A percentile compares a stretch with the other conserved stretches of the same genome.
phyloP scores from a whole-genome alignment of 2,113 vertebrate species.

The Oryzias celebensis region DNA sequence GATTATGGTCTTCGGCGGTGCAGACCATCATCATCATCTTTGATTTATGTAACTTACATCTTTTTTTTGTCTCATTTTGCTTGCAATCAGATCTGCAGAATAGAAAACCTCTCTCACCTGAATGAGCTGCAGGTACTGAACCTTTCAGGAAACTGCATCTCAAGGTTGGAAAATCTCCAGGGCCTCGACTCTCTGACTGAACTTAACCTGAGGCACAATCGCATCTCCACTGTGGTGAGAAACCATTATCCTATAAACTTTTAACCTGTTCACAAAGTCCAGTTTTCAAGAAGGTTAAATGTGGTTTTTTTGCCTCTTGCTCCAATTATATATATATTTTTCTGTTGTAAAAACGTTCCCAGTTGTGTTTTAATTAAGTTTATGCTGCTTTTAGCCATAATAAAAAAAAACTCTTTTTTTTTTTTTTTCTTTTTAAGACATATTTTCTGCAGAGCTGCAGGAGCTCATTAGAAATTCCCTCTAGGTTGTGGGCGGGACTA shows the following conservation, averaged over 20 bases:
- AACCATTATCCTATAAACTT: slow-evolving; percentile 14
- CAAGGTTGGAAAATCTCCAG: slow-evolving; percentile 83
- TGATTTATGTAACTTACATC: background rate
- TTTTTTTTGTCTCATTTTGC: slow-evolving; percentile 9
- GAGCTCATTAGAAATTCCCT: too few species aligned
- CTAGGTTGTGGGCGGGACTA: too few species aligned
- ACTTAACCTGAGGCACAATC: slow-evolving; percentile 89
- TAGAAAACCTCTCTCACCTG: slow-evolving; percentile 88
- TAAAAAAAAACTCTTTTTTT: too few species aligned
- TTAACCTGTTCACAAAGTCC: background rate
- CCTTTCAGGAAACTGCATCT: slow-evolving; percentile 88
- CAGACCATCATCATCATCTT: background rate
- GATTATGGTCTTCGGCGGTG: background rate
- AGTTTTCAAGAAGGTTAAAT: too few species aligned
- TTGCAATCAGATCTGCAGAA: slow-evolving; percentile 82
- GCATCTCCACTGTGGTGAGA: slow-evolving; percentile 88
- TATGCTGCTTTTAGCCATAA: too few species aligned
- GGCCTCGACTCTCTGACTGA: slow-evolving; percentile 87
- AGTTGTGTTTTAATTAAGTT: too few species aligned
- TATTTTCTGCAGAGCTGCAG: too few species aligned
- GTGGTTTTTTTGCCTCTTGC: too few species aligned
- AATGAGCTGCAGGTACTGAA: slow-evolving; percentile 87
- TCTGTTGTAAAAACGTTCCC: too few species aligned
- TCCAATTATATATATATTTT: too few species aligned
- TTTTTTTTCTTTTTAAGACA: too few species aligned